A percentile compares a stretch with the other conserved stretches of the same genome.
These are phyloP conservation scores for Lytechinus pictus DNA, from an alignment of 35 echinoderm and acorn worm genomes.

Conservation along the genomic window DNA sequence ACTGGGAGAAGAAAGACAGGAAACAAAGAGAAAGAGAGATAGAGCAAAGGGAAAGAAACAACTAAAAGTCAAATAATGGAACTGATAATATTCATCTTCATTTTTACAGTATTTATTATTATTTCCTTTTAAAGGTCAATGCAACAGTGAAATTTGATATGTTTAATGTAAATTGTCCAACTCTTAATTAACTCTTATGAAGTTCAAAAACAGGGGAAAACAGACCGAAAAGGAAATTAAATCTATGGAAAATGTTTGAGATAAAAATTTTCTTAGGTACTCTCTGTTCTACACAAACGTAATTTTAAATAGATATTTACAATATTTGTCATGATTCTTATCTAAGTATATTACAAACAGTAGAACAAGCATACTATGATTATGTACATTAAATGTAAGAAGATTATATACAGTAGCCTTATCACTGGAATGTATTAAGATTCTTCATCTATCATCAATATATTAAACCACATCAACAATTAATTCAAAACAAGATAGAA, in stretches of 20 bases:
- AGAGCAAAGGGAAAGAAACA: no score
- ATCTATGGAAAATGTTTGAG: neutral
- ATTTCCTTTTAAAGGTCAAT: slow-evolving; percentile 45
- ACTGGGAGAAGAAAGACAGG: no score
- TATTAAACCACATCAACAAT: slow-evolving; percentile 21
- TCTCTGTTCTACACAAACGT: neutral
- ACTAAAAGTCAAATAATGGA: no score
- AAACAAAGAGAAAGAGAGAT: no score
- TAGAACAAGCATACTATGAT: slow-evolving; percentile 39
- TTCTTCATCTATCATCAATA: slow-evolving; percentile 7
- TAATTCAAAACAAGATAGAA: neutral
- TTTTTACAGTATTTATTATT: slow-evolving; percentile 47
- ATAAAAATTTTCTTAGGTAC: neutral
- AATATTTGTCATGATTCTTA: slow-evolving; percentile 51
- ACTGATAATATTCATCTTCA: neutral
- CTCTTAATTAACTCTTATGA: neutral
- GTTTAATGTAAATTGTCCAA: neutral
- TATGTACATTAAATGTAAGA: slow-evolving; percentile 26
- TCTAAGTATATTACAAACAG: slow-evolving; percentile 51
- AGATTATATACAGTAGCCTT: slow-evolving; percentile 40
- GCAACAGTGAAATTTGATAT: neutral
- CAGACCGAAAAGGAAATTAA: slow-evolving; percentile 23
- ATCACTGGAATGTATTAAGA: slow-evolving; percentile 39
- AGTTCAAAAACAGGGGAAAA: neutral
- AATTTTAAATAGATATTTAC: slow-evolving; percentile 48